phyloP scores from a whole-genome alignment of 1,140 invertebrate genomes.

The Drosophila obscura region DNA sequence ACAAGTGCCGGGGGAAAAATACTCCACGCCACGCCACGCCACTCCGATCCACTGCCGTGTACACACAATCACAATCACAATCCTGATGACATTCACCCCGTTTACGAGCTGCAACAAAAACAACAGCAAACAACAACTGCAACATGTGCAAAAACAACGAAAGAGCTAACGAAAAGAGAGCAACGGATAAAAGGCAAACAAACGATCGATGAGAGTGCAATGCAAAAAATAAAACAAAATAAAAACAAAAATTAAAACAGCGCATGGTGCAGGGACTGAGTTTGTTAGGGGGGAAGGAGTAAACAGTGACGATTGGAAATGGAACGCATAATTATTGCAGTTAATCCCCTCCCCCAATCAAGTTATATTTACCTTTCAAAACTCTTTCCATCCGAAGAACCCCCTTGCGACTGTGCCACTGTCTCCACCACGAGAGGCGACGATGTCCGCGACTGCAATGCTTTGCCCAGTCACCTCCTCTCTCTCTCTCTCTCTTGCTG shows the following conservation, averaged over 20 bases:
- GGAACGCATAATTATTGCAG: neutral
- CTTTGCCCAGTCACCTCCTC: neutral
- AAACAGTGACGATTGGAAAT: neutral
- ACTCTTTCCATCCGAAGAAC: neutral
- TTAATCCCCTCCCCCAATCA: too few relatives aligned
- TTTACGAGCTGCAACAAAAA: constrained; percentile 53
- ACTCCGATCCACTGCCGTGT: too few relatives aligned
- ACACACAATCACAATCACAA: constrained; percentile 63
- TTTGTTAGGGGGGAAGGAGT: too few relatives aligned
- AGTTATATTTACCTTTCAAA: too few relatives aligned
- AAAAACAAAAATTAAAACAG: constrained; percentile 26
- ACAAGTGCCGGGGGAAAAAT: constrained; percentile 25
- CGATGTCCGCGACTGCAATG: neutral
- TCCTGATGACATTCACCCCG: constrained; percentile 83
- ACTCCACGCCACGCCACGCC: too few relatives aligned
- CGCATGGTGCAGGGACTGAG: constrained; percentile 4
- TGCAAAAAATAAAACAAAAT: constrained; percentile 34
- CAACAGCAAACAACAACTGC: constrained; percentile 21
- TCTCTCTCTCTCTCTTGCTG: too few relatives aligned
- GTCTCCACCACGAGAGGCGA: neutral
- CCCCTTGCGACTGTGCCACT: neutral
- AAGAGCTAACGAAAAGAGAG: constrained; percentile 15
- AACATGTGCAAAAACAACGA: constrained; percentile 55
- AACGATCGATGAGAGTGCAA: constrained; percentile 1
- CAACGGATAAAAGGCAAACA: neutral